These are phyloP conservation scores for Muscicapa comitata DNA, from an alignment of 2,797 vertebrate species.

Conservation along the genomic window DNA sequence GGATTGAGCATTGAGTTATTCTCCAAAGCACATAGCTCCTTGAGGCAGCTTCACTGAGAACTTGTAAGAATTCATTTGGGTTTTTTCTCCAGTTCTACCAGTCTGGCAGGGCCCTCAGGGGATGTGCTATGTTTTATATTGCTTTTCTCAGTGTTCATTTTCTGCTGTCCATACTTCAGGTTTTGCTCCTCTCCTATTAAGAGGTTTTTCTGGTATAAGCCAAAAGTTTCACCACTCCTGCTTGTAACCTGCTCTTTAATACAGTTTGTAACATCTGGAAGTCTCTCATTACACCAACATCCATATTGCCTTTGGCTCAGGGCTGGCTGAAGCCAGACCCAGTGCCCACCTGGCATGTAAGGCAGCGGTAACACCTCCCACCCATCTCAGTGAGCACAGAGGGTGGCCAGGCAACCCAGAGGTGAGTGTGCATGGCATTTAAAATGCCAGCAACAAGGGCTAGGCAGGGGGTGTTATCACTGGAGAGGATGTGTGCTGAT, in stretches of 20 bases:
- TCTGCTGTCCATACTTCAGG: background rate
- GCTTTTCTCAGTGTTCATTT: background rate
- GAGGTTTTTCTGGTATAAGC: background rate
- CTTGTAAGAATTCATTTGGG: background rate
- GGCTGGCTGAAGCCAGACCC: accelerated
- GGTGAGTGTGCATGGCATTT: accelerated
- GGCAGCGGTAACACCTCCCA: background rate
- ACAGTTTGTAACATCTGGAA: background rate
- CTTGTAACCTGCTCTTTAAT: background rate
- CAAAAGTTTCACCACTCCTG: background rate
- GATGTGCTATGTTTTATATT: background rate
- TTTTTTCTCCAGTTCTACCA: background rate
- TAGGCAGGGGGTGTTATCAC: background rate
- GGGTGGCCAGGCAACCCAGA: background rate
- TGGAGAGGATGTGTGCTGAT: accelerated
- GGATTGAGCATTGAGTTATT: background rate
- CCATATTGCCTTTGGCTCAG: background rate
- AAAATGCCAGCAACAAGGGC: background rate
- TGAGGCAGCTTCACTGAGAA: background rate
- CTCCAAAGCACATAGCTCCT: background rate
- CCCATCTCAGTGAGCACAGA: background rate
- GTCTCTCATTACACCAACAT: background rate
- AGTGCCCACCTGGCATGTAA: background rate
- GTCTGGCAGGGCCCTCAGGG: background rate
- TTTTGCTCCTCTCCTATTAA: background rate